Conservation (phyloP, 64 coral and sea anemone genomes). For the Hydrozoanthus tunicans region DNA sequence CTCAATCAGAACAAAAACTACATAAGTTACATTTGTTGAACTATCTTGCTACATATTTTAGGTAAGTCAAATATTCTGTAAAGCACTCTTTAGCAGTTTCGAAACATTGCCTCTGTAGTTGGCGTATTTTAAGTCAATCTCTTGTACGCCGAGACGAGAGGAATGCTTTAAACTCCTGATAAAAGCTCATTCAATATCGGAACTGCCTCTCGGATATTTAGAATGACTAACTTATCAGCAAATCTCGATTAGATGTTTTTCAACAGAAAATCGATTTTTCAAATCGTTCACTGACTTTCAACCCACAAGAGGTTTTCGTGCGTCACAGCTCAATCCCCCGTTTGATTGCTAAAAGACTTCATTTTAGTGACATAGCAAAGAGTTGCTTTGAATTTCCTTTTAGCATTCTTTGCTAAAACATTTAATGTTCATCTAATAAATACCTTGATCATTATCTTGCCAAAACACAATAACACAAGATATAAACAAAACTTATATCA, state of each 20-base stretch:
- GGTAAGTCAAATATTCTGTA: not conserved
- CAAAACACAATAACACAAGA: conserved; percentile 9
- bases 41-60: not conserved
- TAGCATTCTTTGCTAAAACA: conserved; percentile 31
- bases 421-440: not conserved
- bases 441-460: conserved; percentile 36
- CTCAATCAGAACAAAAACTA: conserved; percentile 27
- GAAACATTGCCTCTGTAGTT: conserved; percentile 16
- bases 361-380: not conserved
- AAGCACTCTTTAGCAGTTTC: not conserved
- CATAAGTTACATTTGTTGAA: not conserved
- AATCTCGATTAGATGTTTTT: conserved; percentile 60
- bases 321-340: conserved; percentile 26
- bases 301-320: not conserved
- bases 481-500: conserved; percentile 8
- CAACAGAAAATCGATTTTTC: conserved; percentile 41
- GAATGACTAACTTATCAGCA: conserved; percentile 50
- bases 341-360: not conserved
- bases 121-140: not conserved
- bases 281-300: conserved; percentile 12
- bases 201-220: conserved; percentile 42
- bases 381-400: conserved; percentile 9
- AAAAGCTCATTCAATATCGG: conserved; percentile 35
- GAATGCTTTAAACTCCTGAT: conserved; percentile 19
- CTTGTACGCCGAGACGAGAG: not conserved